Conservation (phyloP, 2,797 vertebrate species). For the Hybognathus amarus region DNA sequence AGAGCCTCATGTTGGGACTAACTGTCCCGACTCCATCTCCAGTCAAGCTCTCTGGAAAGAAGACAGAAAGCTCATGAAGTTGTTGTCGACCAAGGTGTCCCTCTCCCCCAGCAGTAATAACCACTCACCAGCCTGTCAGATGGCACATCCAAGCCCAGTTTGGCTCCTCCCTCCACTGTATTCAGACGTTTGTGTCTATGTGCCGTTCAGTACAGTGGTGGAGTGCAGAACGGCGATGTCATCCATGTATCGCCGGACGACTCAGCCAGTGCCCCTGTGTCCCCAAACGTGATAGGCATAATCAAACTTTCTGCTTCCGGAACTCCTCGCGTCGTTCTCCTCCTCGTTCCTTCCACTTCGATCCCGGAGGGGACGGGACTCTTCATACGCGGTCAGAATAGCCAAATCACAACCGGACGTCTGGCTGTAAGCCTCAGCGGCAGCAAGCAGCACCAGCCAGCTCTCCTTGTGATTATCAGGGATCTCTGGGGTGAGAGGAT, state of each 20-base stretch:
- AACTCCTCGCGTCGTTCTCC: conserved; percentile 65
- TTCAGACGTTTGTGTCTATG: conserved; percentile 73
- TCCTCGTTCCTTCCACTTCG: conserved; percentile 66
- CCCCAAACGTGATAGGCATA: conserved; percentile 85
- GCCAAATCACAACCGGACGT: conserved; percentile 89
- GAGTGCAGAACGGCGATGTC: conserved; percentile 91
- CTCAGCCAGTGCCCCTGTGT: conserved; percentile 84
- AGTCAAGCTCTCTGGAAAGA: conserved; percentile 65
- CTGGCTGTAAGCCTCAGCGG: conserved; percentile 85
- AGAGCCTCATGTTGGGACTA: conserved; percentile 73
- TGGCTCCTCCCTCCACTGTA: conserved; percentile 63
- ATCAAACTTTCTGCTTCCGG: conserved; percentile 68
- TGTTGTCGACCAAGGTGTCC: not conserved
- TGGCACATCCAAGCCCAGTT: conserved; percentile 66
- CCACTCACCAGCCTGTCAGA: conserved; percentile 74
- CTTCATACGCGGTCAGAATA: conserved; percentile 85
- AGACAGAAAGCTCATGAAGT: not conserved
- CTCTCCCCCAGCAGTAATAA: not conserved
- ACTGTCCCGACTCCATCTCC: conserved; percentile 69
- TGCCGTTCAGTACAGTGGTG: conserved; percentile 78
- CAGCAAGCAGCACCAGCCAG: conserved; percentile 86
- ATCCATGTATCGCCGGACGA: conserved; percentile 86
- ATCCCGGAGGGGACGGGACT: conserved; percentile 65
- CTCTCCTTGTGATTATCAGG: conserved; percentile 89
- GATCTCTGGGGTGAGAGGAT: conserved; percentile 77